Evolutionary conservation across 2,888 invertebrate species (phyloP), one percentile per base, ranked within the genome.

Genomic region (Tipula helvola): DNA sequence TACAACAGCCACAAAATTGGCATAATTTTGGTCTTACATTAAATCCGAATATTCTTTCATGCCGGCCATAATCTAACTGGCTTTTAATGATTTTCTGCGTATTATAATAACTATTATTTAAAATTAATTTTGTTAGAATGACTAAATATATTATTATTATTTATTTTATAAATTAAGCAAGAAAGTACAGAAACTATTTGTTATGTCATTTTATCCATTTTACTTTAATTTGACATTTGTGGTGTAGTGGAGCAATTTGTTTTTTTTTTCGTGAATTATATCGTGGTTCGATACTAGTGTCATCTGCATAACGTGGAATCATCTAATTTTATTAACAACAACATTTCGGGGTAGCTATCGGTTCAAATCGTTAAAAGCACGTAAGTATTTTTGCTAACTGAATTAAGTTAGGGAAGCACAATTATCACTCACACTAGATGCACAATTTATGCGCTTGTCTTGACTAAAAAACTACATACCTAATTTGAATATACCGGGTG

Each of bases 41-140:
- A 90, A 88, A 71, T 90, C 89, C 85, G 91, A 90, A 88, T 91
- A 91, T 89, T 90, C 90, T 88, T 91, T 90, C 87, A 91, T 90
- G 88, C 90, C 91, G 87, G 91, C 91, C 91, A 91, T 91, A 88
- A 84, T 84, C 71, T 71, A 10, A 71, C 71, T 71, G 28, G 8
- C 10, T 10, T 28, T 28, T 28, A 28, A 28, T 71, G 71, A 10
- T 28, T 71, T 28, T 12, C 28, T 10, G 10, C 28, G 7, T 28
- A 71, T 28, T 71, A 10, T 71, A 28, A 10, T 12, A 28, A 52
- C 5, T 52, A 52, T 52, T 52, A 52, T 52, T 52, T 71, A 71
- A 18, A 28, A 71, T 71, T 71, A 28, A 7, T 52, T 28, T 71
- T 71, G 2, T 28, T 71, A 4, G 52, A 52, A 52, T 52, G n/a